A percentile compares a stretch with the other conserved stretches of the same genome.
These are phyloP conservation scores for Apis florea DNA, from an alignment of 1,140 invertebrate genomes.

Conservation along the genomic window DNA sequence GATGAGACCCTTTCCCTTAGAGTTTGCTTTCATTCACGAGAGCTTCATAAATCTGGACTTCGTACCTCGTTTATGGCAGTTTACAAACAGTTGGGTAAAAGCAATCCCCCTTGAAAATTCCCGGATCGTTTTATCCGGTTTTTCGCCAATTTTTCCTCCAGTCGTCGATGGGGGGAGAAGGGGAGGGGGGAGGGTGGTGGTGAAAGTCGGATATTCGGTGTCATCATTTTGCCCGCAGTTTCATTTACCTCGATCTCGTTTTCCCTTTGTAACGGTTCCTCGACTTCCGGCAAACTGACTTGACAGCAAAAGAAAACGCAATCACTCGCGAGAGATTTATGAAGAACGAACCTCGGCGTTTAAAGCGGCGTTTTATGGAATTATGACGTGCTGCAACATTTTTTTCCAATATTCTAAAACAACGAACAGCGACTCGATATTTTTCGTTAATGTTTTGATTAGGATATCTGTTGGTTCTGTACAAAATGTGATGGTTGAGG, in stretches of 20 bases:
- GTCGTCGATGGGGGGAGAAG: no score
- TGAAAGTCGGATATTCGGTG: background rate
- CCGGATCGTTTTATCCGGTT: background rate
- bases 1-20: no score
- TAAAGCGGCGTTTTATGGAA: background rate
- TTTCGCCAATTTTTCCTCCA: background rate
- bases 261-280: background rate
- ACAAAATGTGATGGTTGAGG: no score
- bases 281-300: background rate
- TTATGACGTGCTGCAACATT: background rate
- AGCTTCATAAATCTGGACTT: background rate
- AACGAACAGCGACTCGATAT: no score
- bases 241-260: background rate
- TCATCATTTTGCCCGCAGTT: background rate
- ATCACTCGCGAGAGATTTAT: background rate
- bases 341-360: background rate
- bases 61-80: no score
- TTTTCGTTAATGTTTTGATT: no score
- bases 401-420: no score
- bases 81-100: background rate
- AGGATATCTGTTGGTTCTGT: no score
- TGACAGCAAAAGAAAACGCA: background rate
- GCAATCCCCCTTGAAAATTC: no score
- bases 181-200: no score
- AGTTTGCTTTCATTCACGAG: background rate